Conservation (phyloP, 2,797 vertebrate species). For the Epinephelus awoara region DNA sequence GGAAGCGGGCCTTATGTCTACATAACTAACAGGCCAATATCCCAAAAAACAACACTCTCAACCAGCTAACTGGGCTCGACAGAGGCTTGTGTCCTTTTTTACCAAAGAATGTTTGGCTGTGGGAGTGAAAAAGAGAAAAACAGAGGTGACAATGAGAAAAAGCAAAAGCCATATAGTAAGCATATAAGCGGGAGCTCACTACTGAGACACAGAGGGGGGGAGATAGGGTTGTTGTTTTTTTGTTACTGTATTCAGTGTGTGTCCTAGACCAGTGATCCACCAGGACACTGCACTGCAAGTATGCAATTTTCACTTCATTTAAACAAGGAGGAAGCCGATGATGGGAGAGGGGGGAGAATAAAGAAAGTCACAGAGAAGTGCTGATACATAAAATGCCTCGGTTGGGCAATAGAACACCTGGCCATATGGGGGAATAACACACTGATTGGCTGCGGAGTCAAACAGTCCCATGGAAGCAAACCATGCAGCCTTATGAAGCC, state of each 20-base stretch:
- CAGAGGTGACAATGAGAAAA: background rate
- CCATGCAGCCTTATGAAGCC: conserved; percentile 31
- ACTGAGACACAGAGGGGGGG: background rate
- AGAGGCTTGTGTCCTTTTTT: background rate
- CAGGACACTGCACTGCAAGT: conserved; percentile 45
- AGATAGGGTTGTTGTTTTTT: background rate
- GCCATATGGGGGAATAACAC: conserved; percentile 28
- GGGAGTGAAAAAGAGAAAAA: background rate
- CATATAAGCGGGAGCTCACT: background rate
- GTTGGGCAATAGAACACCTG: conserved; percentile 55
- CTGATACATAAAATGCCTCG: conserved; percentile 52
- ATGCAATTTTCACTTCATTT: conserved; percentile 58
- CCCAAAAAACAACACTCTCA: background rate
- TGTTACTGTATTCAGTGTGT: conserved; percentile 7
- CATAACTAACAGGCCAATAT: background rate
- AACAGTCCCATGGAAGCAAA: conserved; percentile 54
- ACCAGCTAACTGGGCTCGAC: background rate
- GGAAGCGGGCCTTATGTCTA: no score
- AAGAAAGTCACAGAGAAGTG: conserved; percentile 45
- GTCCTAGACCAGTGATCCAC: conserved; percentile 31
- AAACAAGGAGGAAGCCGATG: conserved; percentile 42
- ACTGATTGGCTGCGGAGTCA: conserved; percentile 49
- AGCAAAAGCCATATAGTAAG: background rate
- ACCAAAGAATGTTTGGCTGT: background rate
- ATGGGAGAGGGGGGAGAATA: conserved; percentile 15